Conservation (phyloP, 92 coral and sea anemone genomes). For the Muricea muricata region DNA sequence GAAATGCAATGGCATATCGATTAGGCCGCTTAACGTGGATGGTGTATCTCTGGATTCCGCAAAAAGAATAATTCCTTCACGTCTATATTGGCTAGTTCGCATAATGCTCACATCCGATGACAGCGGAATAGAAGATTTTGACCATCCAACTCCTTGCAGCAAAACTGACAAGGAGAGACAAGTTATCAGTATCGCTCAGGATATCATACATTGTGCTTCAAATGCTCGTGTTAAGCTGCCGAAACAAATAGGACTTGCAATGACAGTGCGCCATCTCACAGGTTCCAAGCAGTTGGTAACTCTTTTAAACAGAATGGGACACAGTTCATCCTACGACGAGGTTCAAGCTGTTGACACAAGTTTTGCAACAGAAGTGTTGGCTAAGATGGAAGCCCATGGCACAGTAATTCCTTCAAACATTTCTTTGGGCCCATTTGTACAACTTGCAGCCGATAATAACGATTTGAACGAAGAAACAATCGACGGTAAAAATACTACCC, state of each 20-base stretch:
- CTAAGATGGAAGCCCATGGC: constrained; percentile 27
- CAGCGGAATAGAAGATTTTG: background rate
- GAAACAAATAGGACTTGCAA: background rate
- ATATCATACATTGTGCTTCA: constrained; percentile 42
- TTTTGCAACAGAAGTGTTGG: constrained; percentile 31
- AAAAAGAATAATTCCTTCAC: background rate
- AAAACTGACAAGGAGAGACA: constrained; percentile 50
- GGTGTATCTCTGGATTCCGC: background rate
- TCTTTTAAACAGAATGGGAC: constrained; percentile 14
- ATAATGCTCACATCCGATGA: background rate
- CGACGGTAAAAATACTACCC: too few species aligned
- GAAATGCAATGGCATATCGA: background rate
- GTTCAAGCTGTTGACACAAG: constrained; percentile 38
- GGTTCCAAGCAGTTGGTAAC: background rate
- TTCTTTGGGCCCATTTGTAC: too few species aligned
- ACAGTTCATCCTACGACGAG: constrained; percentile 33
- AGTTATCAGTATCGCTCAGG: constrained; percentile 54
- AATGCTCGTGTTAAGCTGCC: constrained; percentile 7
- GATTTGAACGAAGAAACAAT: too few species aligned
- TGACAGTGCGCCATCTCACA: constrained; percentile 2
- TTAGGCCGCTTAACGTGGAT: background rate
- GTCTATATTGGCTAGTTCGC: background rate
- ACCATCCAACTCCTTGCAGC: background rate
- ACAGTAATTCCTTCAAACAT: constrained; percentile 52
- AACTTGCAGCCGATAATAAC: too few species aligned